These are phyloP conservation scores for Tribolium madens DNA, from an alignment of 1,140 invertebrate genomes.

Conservation along the genomic window DNA sequence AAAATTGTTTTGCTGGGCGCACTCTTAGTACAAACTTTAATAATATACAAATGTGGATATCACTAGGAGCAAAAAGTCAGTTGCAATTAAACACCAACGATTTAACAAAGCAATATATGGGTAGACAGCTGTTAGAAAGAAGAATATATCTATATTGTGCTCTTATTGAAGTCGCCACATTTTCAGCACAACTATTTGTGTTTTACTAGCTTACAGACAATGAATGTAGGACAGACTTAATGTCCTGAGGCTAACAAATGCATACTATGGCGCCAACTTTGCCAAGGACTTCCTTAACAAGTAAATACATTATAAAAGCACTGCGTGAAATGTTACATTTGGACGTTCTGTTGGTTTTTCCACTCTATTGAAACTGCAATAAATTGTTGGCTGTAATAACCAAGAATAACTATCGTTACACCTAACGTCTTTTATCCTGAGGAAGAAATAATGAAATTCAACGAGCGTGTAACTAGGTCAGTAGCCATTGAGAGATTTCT, in stretches of 20 bases:
- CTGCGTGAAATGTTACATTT: conserved; percentile 4
- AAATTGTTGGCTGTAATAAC: background rate
- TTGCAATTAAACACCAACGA: background rate
- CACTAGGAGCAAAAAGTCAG: too few relatives aligned
- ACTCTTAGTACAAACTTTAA: background rate
- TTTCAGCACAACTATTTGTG: conserved; percentile 12
- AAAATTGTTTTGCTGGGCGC: background rate
- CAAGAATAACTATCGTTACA: background rate
- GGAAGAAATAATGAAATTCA: conserved; percentile 15
- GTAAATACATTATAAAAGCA: conserved; percentile 38
- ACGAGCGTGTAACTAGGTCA: background rate
- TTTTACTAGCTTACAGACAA: conserved; percentile 4
- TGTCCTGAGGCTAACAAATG: conserved; percentile 39
- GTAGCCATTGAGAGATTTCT: background rate
- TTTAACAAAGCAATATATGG: background rate
- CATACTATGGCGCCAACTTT: conserved; percentile 31
- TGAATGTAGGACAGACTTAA: conserved; percentile 36
- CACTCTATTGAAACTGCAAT: background rate
- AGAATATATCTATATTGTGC: too few relatives aligned
- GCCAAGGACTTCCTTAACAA: conserved; percentile 14
- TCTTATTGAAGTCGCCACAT: background rate
- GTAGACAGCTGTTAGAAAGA: too few relatives aligned
- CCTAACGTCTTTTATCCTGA: background rate
- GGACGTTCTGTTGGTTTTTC: conserved; percentile 10
- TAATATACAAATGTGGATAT: background rate